Base-by-base conservation (phyloP, 2,113 vertebrate species). In the Formicarius rufipectus region DNA sequence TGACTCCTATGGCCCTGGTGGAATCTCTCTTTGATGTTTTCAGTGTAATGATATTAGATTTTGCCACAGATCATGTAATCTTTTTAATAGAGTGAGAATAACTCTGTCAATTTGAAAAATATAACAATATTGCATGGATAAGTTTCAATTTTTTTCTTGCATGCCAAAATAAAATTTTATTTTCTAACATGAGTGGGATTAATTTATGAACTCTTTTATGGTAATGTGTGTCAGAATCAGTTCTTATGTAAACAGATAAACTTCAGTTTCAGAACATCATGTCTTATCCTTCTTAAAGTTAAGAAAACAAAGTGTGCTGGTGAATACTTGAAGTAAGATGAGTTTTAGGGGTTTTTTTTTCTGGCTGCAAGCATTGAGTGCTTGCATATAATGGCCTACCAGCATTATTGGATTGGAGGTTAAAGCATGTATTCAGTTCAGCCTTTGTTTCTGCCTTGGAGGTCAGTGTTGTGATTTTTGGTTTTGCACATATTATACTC, bases 41-140 rank as follows among this genome's bases (percentile, higher is more conserved):
- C 37, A 59, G 9, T 72, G 18, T 42, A 53, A 35, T n/a, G 31
- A 23, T 59, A 21, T 0, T 72, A 12, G 14, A 12, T 91, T 91
- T 35, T 75, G n/a, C 33, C 14, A n/a, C 24, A 77, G 39, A 25
- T 52, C 0, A 0, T 60, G 28, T 40, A 3, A 5, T 24, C 10
- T 80, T 87, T n/a, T 44, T 52, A 64, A 44, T 18, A 33, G 8
- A 24, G 12, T 68, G 22, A 60, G 47, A 68, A 44, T 69, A 90
- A 45, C 8, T 27, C 10, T 60, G 0, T 14, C 42, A 15, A 33
- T 47, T 69, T 59, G 9, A 74, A 71, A 81, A 77, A 39, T 17
- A 22, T 0, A 13, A 8, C 33, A 7, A 42, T 78, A 22, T 42
- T 86, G 22, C 7, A 19, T 49, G 42, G 28, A 2, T 23, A 44